Base-by-base conservation (phyloP, 2,113 vertebrate species). In the Cathartes aura region DNA sequence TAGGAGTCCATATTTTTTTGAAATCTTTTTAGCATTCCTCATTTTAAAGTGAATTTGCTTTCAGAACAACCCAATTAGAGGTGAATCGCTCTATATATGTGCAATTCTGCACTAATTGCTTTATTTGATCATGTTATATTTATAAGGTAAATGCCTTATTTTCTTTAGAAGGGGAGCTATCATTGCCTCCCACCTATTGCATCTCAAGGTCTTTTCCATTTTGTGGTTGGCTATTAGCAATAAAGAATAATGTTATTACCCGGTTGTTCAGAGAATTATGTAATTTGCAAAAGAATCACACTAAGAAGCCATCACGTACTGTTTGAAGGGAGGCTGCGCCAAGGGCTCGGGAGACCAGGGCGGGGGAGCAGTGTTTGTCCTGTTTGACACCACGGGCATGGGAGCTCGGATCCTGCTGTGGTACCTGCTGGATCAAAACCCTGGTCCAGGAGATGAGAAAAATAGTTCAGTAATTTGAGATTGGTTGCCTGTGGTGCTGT, bases 31-130 rank as follows among this genome's bases (percentile, higher is more conserved):
- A 91, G 78, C 78, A 64, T 95, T 89, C 91, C 73, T 95, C 71
- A 56, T 97, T 93, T 91, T 73, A 56, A 72, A 95, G 87, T 89
- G 96, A 90, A 95, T 97, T 91, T 95, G 76, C 96, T 87, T 95
- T 59, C 91, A 85, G 91, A 96, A 85, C 70, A 87, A 66, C 87
- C 76, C 87, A 94, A 70, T 96, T 96, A 97, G 78, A 91, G 94
- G 89, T 68, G 96, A 96, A 95, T 93, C 64, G 60, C 93, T 95
- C 79, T 72, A 30, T 87, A 16, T 47, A 80, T 91, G 84, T 82
- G 81, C 93, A 90, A 23, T 92, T 82, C 90, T 40, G 83, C 38
- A 29, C 96, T 94, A 82, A 96, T 87, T 79, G 82, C 94, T 96
- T 95, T 82, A 79, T 92, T 94, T 89, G 84, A 95, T 93, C 76